Evolutionary conservation across 2,797 vertebrate genomes (phyloP), one percentile per base, ranked within the genome.

Genomic region (Alca torda): DNA sequence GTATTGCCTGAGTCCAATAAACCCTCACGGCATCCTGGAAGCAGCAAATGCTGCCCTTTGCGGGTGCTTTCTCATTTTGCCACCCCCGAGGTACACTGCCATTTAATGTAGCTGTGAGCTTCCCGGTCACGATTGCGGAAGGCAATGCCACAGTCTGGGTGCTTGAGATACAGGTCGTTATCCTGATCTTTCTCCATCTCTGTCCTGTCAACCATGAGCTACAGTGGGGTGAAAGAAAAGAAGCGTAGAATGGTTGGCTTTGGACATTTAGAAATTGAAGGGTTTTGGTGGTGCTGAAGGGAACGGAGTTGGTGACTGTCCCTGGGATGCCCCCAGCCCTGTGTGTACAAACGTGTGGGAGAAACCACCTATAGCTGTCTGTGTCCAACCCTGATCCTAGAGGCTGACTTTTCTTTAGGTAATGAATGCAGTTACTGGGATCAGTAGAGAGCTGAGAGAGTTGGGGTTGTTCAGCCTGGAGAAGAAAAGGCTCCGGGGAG

Each of bases 51-150:
- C 1, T 2, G 60, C 48, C n/a, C 26, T 45, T 60, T 15, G 46
- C 10, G 12, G 37, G 8, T 28, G 14, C 28, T 45, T 56, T 61
- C n/a, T 56, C 16, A 11, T 37, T 78, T 33, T 64, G 41, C n/a
- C 46, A 10, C 13, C 46, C 7, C 1, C 0, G 1, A 69, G 37
- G 74, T 59, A 60, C 4, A 1, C 1, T n/a, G 41, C 25, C 2
- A 35, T 88, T 45, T 33, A 17, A 53, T 18, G 14, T 37, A 39
- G 35, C 70, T 1, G 4, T 37, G 63, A 28, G 6, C n/a, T 69
- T 16, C 48, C 50, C 31, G 16, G 69, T 18, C 30, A 7, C 3
- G 74, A 4, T 1, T 48, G 75, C 25, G 46, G 83, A 73, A 85
- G n/a, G 46, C 16, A 39, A 8, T 5, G 11, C 77, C 48, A 50